Percentiles rank a stretch among this genome's conserved stretches.
phyloP scores from a whole-genome alignment of 2,888 invertebrate genomes.

The Calliphora vomitoria region DNA sequence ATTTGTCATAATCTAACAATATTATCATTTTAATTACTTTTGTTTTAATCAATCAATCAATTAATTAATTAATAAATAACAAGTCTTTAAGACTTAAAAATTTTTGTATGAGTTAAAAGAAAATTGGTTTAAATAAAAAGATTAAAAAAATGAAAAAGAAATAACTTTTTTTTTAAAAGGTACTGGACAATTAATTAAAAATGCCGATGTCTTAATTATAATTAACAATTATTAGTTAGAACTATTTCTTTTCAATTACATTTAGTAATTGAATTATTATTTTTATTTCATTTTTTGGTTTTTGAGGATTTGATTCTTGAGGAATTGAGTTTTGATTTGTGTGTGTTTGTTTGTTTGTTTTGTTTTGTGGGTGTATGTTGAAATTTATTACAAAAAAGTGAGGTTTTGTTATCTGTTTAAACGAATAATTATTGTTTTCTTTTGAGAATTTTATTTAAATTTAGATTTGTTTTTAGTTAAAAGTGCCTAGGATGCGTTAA shows the following conservation, averaged over 20 bases:
- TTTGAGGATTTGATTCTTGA: slow-evolving; percentile 38
- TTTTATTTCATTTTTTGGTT: slow-evolving; percentile 27
- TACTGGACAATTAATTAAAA: slow-evolving; percentile 56
- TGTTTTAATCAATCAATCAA: slow-evolving; percentile 31
- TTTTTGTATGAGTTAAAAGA: slow-evolving; percentile 19
- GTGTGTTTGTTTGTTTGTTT: slow-evolving; percentile 4
- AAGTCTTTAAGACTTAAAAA: slow-evolving; percentile 65
- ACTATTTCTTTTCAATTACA: slow-evolving; percentile 37
- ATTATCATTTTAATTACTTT: slow-evolving; percentile 47
- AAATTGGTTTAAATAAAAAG: slow-evolving; percentile 25
- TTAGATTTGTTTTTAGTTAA: slow-evolving; percentile 27
- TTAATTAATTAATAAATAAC: slow-evolving; percentile 60
- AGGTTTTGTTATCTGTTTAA: background rate
- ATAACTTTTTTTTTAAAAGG: slow-evolving; percentile 21
- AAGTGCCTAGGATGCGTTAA: slow-evolving; percentile 58
- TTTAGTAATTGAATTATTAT: slow-evolving; percentile 38
- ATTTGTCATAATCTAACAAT: slow-evolving; percentile 72
- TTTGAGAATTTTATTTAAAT: slow-evolving; percentile 30
- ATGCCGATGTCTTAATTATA: slow-evolving; percentile 42
- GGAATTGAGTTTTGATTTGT: slow-evolving; percentile 8
- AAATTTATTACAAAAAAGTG: slow-evolving; percentile 16
- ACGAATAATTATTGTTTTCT: no score
- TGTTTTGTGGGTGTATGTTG: slow-evolving; percentile 14
- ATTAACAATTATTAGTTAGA: slow-evolving; percentile 59
- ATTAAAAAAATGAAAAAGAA: slow-evolving; percentile 29